Evolutionary conservation across 2,888 invertebrate genomes (phyloP).

Genomic region (Adela reaumurella): DNA sequence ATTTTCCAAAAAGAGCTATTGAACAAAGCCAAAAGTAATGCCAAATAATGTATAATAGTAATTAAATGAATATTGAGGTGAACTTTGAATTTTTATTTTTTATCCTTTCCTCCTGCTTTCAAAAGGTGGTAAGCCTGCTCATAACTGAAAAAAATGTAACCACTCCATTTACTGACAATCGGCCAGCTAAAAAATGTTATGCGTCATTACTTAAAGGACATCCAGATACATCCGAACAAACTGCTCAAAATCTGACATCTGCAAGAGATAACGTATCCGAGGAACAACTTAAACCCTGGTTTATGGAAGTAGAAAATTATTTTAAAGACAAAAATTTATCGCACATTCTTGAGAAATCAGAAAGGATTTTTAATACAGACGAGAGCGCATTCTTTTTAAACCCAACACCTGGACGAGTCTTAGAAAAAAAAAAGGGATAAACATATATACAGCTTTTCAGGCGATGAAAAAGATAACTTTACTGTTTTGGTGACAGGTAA

Average conservation of each 20-base stretch:
- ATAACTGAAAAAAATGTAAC: not conserved
- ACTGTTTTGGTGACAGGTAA: not conserved
- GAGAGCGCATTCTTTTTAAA: not conserved
- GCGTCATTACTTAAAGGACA: conserved; percentile 15
- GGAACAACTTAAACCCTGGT: no score
- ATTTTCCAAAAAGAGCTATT: no score
- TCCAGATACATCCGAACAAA: conserved; percentile 12
- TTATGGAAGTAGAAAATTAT: no score
- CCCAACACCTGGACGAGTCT: not conserved
- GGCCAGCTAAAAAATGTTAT: conserved; percentile 19
- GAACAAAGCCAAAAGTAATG: no score
- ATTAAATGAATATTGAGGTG: no score
- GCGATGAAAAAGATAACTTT: not conserved
- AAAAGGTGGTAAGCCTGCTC: no score
- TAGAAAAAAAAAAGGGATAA: not conserved
- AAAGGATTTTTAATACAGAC: conserved; percentile 13
- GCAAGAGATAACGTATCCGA: conserved; percentile 1
- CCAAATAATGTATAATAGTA: no score
- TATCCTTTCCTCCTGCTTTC: no score
- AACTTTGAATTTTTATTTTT: no score
- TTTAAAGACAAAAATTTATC: no score
- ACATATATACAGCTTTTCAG: not conserved
- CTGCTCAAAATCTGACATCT: conserved; percentile 15
- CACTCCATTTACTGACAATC: conserved; percentile 14
- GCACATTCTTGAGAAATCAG: no score